Conservation (phyloP, 2,888 invertebrate genomes). For the Ecliptopera silaceata region DNA sequence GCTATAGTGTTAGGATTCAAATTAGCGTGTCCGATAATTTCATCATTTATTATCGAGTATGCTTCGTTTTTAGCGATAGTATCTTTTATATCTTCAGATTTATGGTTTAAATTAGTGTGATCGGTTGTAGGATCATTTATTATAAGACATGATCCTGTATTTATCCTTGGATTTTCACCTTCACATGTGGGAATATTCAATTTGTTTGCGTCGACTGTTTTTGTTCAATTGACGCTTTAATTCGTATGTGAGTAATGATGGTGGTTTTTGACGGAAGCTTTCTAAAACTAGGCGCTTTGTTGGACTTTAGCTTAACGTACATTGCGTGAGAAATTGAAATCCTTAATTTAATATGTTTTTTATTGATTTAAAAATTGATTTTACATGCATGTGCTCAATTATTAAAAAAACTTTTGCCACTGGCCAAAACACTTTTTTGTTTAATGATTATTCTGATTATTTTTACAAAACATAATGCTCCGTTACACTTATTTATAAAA, state of each 20-base stretch:
- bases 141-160: constrained; percentile 66
- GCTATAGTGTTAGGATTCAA: constrained; percentile 3
- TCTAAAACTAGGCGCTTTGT: constrained; percentile 40
- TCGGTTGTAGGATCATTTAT: constrained; percentile 61
- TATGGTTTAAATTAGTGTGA: constrained; percentile 45
- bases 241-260: constrained; percentile 74
- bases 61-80: constrained; percentile 35
- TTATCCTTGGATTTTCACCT: constrained; percentile 81
- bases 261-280: constrained; percentile 59
- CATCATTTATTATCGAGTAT: constrained; percentile 15
- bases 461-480: neutral
- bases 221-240: constrained; percentile 79
- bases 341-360: too few species aligned
- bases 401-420: too few species aligned
- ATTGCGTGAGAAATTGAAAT: constrained; percentile 10
- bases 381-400: too few species aligned
- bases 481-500: constrained; percentile 8
- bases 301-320: neutral
- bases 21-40: constrained; percentile 14
- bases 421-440: too few species aligned
- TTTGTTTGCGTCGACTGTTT: constrained; percentile 79
- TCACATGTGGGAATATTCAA: constrained; percentile 79
- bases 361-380: too few species aligned
- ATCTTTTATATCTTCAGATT: constrained; percentile 33
- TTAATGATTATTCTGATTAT: too few species aligned